phyloP scores from a whole-genome alignment of 2,888 invertebrate species.

The Steinernema scapterisci region DNA sequence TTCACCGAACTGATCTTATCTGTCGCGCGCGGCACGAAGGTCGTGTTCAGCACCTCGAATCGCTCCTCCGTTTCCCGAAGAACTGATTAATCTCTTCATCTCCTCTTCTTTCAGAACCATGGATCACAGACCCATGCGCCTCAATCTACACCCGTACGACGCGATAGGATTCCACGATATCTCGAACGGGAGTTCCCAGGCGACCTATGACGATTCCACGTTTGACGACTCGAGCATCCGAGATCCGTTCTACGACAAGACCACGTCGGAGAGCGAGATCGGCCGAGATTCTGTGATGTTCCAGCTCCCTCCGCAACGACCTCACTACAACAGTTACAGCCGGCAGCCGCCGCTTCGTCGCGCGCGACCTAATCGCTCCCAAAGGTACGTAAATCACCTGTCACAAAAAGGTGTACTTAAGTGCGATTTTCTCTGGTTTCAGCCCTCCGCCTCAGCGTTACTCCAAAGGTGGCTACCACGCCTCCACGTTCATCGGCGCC shows the following conservation, averaged over 20 bases:
- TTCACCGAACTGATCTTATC: slow-evolving; percentile 13
- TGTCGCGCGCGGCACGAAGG: too few relatives aligned
- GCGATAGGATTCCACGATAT: neutral
- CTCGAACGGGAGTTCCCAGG: slow-evolving; percentile 12
- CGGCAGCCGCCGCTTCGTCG: neutral
- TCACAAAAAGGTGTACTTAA: slow-evolving; percentile 23
- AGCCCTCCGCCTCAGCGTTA: neutral
- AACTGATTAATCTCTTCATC: neutral
- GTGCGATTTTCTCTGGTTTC: neutral
- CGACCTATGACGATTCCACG: slow-evolving; percentile 18
- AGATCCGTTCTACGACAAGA: neutral
- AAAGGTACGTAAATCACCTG: slow-evolving; percentile 13
- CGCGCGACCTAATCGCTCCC: neutral
- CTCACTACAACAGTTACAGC: neutral
- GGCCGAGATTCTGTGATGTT: too few relatives aligned
- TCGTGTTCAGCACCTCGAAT: neutral
- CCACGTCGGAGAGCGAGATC: slow-evolving; percentile 11
- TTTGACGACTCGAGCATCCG: neutral
- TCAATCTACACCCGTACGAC: neutral
- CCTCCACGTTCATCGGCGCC: slow-evolving; percentile 9
- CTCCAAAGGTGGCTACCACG: neutral
- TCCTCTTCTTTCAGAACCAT: slow-evolving; percentile 25
- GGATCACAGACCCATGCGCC: neutral
- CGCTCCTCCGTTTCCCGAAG: neutral
- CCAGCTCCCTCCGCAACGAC: too few relatives aligned